Evolutionary conservation across 2,797 vertebrate genomes (phyloP).

Genomic region (Novumbra hubbsi): DNA sequence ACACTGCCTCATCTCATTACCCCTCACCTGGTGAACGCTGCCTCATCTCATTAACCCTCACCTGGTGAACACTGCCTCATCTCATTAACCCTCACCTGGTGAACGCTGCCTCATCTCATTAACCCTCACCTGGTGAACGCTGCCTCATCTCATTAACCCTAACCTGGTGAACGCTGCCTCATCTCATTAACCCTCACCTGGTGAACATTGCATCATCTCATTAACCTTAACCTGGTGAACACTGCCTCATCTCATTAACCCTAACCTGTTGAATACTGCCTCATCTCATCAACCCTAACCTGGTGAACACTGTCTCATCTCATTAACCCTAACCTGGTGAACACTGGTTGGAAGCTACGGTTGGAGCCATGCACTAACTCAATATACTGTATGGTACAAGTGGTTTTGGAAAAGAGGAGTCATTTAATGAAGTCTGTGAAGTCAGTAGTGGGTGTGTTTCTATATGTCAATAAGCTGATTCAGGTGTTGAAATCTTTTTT

Average conservation of each 20-base stretch:
- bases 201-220: too few species aligned
- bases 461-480: constrained; percentile 16
- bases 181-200: constrained; percentile 9
- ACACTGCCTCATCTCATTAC: too few species aligned
- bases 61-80: too few species aligned
- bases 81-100: neutral
- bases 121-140: too few species aligned
- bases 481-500: constrained; percentile 18
- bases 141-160: too few species aligned
- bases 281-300: constrained; percentile 6
- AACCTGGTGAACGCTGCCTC: constrained; percentile 9
- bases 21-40: constrained; percentile 3
- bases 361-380: constrained; percentile 20
- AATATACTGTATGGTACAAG: constrained; percentile 15
- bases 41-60: constrained; percentile 11
- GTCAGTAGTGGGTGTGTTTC: neutral
- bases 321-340: constrained; percentile 3
- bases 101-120: constrained; percentile 16
- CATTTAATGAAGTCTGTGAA: neutral
- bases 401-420: constrained; percentile 12
- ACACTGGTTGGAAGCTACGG: constrained; percentile 14
- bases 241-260: constrained; percentile 14
- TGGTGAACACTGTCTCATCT: constrained; percentile 14
- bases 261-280: too few species aligned
- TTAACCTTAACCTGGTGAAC: neutral